Percentiles rank a stretch among this genome's conserved stretches.
Conservation (phyloP, 2,888 invertebrate species). For the Tachystola acroxantha region DNA sequence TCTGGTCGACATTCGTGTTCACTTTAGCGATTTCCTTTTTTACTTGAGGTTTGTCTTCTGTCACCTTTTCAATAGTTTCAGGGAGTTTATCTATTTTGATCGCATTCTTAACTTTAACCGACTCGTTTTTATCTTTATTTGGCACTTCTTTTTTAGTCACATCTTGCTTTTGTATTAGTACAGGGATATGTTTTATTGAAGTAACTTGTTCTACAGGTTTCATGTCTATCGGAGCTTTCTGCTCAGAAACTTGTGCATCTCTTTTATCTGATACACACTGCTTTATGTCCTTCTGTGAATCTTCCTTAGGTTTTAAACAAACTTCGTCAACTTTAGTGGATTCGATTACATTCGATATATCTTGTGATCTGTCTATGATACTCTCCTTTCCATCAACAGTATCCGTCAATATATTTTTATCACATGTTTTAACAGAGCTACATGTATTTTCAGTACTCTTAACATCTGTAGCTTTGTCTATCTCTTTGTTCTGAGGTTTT, state of each 20-base stretch:
- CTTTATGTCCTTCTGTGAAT: no score
- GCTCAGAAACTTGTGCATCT: background rate
- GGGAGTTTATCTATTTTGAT: conserved; percentile 8
- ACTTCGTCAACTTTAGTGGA: background rate
- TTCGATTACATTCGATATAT: background rate
- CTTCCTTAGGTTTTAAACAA: no score
- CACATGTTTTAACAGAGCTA: no score
- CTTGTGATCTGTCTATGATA: no score
- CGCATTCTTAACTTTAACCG: background rate
- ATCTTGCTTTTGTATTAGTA: background rate
- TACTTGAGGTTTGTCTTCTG: conserved; percentile 6
- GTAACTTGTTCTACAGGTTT: background rate
- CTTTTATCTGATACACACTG: background rate
- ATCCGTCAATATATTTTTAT: no score
- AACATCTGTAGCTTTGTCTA: background rate
- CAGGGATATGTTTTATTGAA: background rate
- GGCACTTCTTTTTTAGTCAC: background rate
- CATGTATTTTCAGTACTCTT: background rate
- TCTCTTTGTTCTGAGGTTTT: background rate
- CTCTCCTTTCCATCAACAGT: no score
- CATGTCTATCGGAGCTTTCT: background rate
- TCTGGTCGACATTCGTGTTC: conserved; percentile 21
- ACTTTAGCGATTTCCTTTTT: conserved; percentile 19
- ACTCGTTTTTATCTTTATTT: background rate
- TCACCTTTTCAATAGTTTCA: conserved; percentile 3